phyloP scores from a whole-genome alignment of 1,140 invertebrate species.

The Eueides isabella region DNA sequence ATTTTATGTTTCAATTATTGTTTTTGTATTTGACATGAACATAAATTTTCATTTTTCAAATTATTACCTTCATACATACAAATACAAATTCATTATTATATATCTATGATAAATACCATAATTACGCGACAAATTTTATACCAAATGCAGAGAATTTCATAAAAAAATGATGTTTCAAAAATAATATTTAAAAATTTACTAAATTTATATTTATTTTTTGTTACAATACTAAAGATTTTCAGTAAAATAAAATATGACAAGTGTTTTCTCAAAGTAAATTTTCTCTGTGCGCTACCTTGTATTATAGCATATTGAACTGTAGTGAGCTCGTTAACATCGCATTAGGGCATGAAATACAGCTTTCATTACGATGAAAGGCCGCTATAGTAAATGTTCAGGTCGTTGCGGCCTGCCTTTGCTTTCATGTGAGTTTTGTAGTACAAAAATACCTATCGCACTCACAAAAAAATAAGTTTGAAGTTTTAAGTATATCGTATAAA shows the following conservation, averaged over 20 bases:
- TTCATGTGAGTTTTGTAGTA: slow-evolving; percentile 24
- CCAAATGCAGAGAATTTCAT: too few species aligned
- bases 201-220: not conserved
- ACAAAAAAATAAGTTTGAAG: slow-evolving; percentile 14
- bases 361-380: slow-evolving; percentile 38
- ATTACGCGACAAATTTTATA: too few species aligned
- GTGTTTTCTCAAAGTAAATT: slow-evolving; percentile 1
- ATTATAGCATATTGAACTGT: slow-evolving; percentile 30
- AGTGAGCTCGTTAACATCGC: slow-evolving; percentile 35
- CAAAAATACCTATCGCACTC: slow-evolving; percentile 23
- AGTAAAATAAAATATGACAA: slow-evolving; percentile 4
- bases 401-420: slow-evolving; percentile 26
- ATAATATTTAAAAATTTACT: not conserved
- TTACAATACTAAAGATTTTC: not conserved
- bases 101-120: too few species aligned
- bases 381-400: slow-evolving; percentile 33
- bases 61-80: too few species aligned
- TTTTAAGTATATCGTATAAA: not conserved
- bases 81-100: too few species aligned
- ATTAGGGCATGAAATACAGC: slow-evolving; percentile 38
- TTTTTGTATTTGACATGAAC: too few species aligned
- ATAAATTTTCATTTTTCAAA: too few species aligned
- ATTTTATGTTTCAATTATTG: too few species aligned
- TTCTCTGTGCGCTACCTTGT: not conserved
- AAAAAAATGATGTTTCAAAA: too few species aligned